Conservation (phyloP, 2,797 vertebrate genomes). For the Labeo calbasu region DNA sequence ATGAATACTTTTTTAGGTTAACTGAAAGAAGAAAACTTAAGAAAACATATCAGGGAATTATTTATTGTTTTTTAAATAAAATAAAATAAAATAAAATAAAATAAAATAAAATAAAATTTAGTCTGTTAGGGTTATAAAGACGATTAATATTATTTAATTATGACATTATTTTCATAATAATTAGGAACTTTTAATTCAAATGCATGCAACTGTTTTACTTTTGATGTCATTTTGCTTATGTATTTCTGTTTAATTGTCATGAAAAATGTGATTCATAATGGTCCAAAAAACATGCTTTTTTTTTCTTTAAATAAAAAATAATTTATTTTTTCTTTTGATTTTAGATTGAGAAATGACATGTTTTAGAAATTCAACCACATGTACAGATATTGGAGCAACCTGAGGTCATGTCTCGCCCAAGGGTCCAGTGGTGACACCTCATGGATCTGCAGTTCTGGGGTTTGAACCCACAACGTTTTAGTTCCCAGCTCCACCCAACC, state of each 20-base stretch:
- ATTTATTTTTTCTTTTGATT: too few species aligned
- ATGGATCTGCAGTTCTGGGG: neutral
- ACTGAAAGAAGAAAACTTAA: too few species aligned
- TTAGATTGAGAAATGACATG: neutral
- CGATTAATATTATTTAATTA: neutral
- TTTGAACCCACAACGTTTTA: neutral
- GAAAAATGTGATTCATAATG: too few species aligned
- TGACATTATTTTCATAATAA: neutral
- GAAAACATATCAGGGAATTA: neutral
- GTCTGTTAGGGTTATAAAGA: too few species aligned
- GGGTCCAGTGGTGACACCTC: neutral
- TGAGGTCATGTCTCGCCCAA: neutral
- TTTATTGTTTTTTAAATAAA: neutral
- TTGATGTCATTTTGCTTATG: neutral
- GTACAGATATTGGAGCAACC: neutral
- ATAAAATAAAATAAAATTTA: too few species aligned
- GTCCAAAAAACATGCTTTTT: too few species aligned
- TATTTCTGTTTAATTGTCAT: neutral
- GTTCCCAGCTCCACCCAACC: neutral
- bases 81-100: neutral
- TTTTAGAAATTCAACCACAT: neutral
- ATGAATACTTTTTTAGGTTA: neutral
- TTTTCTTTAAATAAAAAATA: too few species aligned
- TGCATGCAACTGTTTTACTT: neutral
- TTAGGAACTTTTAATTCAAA: neutral